Evolutionary conservation across 1,140 invertebrate species (phyloP).

Genomic region (Globodera ellingtonae): DNA sequence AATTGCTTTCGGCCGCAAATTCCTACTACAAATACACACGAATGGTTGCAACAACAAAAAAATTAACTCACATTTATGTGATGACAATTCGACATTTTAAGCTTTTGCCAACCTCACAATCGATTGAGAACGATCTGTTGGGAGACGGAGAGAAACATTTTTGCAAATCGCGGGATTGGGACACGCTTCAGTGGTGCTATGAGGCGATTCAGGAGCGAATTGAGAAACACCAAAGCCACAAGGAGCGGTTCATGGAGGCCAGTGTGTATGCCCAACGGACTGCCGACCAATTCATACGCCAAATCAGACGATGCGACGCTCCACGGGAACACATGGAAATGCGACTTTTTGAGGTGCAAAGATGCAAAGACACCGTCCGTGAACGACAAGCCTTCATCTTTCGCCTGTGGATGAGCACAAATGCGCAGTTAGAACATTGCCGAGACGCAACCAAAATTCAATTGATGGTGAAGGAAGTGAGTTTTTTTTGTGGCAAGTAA

Average conservation of each 20-base stretch:
- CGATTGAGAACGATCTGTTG: slow-evolving; percentile 31
- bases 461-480: slow-evolving; percentile 18
- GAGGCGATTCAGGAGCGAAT: slow-evolving; percentile 28
- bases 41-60: slow-evolving; percentile 29
- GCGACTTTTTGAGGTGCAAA: slow-evolving; percentile 21
- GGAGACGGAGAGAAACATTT: slow-evolving; percentile 20
- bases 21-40: slow-evolving; percentile 36
- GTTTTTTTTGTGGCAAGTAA: too few relatives aligned
- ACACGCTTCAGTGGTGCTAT: slow-evolving; percentile 6
- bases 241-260: slow-evolving; percentile 37
- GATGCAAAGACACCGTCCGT: slow-evolving; percentile 28
- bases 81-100: not conserved
- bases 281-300: slow-evolving; percentile 29
- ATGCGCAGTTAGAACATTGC: slow-evolving; percentile 34
- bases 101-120: slow-evolving; percentile 33
- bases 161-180: slow-evolving; percentile 30
- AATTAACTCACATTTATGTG: not conserved
- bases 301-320: slow-evolving; percentile 28
- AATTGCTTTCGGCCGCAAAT: slow-evolving; percentile 21
- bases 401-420: slow-evolving; percentile 29
- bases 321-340: slow-evolving; percentile 26
- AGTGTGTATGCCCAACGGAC: slow-evolving; percentile 39
- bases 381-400: slow-evolving; percentile 35
- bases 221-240: slow-evolving; percentile 28
- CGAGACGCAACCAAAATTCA: slow-evolving; percentile 27